phyloP scores from a whole-genome alignment of 1,140 invertebrate species.

The Coboldia fuscipes region DNA sequence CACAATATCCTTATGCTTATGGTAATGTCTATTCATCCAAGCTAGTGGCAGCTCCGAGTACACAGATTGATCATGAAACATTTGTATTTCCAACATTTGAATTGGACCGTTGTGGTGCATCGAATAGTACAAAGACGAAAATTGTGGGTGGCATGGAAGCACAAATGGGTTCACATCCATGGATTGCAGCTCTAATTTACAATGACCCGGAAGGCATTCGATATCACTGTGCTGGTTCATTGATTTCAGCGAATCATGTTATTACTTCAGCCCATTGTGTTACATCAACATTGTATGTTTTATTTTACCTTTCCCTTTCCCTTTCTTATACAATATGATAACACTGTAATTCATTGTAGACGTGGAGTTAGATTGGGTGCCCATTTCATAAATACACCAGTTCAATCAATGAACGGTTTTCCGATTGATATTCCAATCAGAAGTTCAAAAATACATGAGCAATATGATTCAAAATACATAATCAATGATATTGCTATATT shows the following conservation, averaged over 20 bases:
- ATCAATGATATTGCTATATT: conserved; percentile 61
- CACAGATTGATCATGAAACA: conserved; percentile 10
- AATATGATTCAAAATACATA: conserved; percentile 34
- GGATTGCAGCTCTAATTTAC: conserved; percentile 45
- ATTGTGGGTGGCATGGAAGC: neutral
- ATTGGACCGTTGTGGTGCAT: conserved; percentile 20
- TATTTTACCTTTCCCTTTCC: conserved; percentile 1
- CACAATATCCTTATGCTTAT: neutral
- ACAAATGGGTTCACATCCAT: conserved; percentile 37
- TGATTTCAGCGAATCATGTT: conserved; percentile 48
- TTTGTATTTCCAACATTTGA: conserved; percentile 17
- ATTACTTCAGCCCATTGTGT: conserved; percentile 74
- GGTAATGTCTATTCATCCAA: too few relatives aligned
- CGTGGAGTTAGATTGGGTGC: conserved; percentile 47
- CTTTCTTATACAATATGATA: neutral
- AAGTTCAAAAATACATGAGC: conserved; percentile 34
- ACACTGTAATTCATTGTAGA: conserved; percentile 13
- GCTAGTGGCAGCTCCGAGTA: neutral
- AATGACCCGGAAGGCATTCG: conserved; percentile 18
- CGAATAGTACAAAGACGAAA: conserved; percentile 8
- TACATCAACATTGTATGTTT: conserved; percentile 8
- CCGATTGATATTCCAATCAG: conserved; percentile 39
- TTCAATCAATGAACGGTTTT: conserved; percentile 34
- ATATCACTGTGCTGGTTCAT: conserved; percentile 60
- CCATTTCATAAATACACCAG: conserved; percentile 34